Evolutionary conservation across 2,113 vertebrate species (phyloP), one percentile per base, ranked within the genome.

Genomic region (Sus scrofa): DNA sequence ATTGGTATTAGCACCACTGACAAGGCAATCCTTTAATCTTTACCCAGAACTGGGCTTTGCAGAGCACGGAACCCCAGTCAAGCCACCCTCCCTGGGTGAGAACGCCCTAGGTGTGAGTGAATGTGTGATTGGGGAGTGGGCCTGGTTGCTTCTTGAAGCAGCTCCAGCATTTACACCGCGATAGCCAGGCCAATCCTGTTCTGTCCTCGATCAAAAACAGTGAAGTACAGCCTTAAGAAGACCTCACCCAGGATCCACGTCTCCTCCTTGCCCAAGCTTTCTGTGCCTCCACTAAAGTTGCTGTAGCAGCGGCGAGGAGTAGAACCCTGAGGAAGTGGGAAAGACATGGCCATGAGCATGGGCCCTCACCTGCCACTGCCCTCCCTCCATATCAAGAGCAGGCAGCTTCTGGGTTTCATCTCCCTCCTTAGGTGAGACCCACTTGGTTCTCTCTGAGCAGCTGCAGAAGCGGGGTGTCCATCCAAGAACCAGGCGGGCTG

Each of bases 141-240:
- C 27, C 24, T 1, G 56, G 34, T 2, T 13, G 32, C 52, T 16
- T n/a, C 37, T 62, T 22, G 65, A 39, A 26, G 81, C 22, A 16
- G 68, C 2, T 20, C 18, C 50, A 9, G 84, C 7, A 7, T n/a
- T 93, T 18, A 94, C 1, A 2, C 74, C 0, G 68, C 96, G n/a
- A 93, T 89, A 1, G 97, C 95, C 62, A 97, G 78, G 39, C 68
- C 68, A 37, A 95, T 15, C 93, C 95, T 94, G 85, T 10, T n/a
- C 30, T 81, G 62, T 0, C 26, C 73, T 75, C 13, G 0, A 50
- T 75, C 39, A 27, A 39, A 75, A 7, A 39, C 39, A 9, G 73
- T 30, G 7, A 97, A 94, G 3, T 97, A 96, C 12, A 90, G 37
- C 27, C 93, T 62, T 56, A 97, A 77, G 95, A 97, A 96, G 58